Evolutionary conservation across 2,888 invertebrate genomes (phyloP).

Genomic region (Mimas tiliae): DNA sequence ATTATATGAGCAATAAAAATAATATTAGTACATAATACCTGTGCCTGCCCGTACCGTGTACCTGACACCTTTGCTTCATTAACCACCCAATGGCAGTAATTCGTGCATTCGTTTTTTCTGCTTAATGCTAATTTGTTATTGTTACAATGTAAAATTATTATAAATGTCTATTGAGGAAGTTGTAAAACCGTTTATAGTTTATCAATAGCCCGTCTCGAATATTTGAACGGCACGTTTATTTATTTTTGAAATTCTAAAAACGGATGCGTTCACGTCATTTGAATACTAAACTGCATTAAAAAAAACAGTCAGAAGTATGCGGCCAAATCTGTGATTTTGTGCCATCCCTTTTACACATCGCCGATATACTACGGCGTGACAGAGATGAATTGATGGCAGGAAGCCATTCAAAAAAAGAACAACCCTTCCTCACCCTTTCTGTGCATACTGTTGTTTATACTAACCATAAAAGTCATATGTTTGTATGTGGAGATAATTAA

Average conservation of each 20-base stretch:
- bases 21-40: slow-evolving; percentile 12
- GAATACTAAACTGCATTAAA: slow-evolving; percentile 77
- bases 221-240: slow-evolving; percentile 59
- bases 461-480: slow-evolving; percentile 59
- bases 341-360: slow-evolving; percentile 52
- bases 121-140: slow-evolving; percentile 40
- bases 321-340: slow-evolving; percentile 45
- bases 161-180: slow-evolving; percentile 71
- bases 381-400: slow-evolving; percentile 69
- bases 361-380: slow-evolving; percentile 47
- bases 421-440: slow-evolving; percentile 82
- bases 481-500: slow-evolving; percentile 41
- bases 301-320: slow-evolving; percentile 52
- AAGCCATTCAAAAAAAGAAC: slow-evolving; percentile 81
- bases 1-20: slow-evolving; percentile 37
- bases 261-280: slow-evolving; percentile 81
- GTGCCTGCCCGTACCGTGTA: not conserved
- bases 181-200: slow-evolving; percentile 74
- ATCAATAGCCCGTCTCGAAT: slow-evolving; percentile 62
- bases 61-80: not conserved
- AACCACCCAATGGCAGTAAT: slow-evolving; percentile 37
- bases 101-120: slow-evolving; percentile 31
- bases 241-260: slow-evolving; percentile 78
- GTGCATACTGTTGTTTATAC: slow-evolving; percentile 75
- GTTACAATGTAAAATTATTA: slow-evolving; percentile 5